Evolutionary conservation across 2,888 invertebrate genomes (phyloP).

Genomic region (Mechanitis mazaeus): DNA sequence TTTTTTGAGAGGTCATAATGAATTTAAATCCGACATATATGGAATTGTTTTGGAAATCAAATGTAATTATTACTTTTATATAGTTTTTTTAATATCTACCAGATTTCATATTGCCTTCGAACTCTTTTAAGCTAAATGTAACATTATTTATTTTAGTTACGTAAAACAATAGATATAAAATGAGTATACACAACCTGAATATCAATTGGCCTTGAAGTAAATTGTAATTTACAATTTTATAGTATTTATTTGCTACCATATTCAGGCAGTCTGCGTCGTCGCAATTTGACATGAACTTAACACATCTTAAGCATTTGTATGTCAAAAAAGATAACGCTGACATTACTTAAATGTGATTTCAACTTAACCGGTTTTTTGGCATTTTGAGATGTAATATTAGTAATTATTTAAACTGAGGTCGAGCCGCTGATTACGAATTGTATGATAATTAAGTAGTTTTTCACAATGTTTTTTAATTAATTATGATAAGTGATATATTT

Average conservation of each 20-base stretch:
- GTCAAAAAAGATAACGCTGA: conserved; percentile 36
- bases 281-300: conserved; percentile 1
- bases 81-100: not conserved
- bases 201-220: too few relatives aligned
- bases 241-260: too few relatives aligned
- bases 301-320: conserved; percentile 37
- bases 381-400: conserved; percentile 37
- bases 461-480: too few relatives aligned
- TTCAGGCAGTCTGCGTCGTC: too few relatives aligned
- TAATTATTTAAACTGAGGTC: conserved; percentile 30
- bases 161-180: too few relatives aligned
- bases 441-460: too few relatives aligned
- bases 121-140: too few relatives aligned
- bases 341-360: conserved; percentile 38
- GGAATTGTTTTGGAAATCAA: conserved; percentile 5
- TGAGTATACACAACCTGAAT: too few relatives aligned
- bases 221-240: too few relatives aligned
- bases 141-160: too few relatives aligned
- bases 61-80: not conserved
- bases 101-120: too few relatives aligned
- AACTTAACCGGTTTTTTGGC: conserved; percentile 44
- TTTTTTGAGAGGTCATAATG: conserved; percentile 32
- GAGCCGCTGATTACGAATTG: conserved; percentile 23
- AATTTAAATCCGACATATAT: conserved; percentile 20
- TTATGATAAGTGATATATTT: too few relatives aligned